A percentile compares a stretch with the other conserved stretches of the same genome.
Conservation (phyloP, 2,888 invertebrate species). For the Drosophila melanosoma region DNA sequence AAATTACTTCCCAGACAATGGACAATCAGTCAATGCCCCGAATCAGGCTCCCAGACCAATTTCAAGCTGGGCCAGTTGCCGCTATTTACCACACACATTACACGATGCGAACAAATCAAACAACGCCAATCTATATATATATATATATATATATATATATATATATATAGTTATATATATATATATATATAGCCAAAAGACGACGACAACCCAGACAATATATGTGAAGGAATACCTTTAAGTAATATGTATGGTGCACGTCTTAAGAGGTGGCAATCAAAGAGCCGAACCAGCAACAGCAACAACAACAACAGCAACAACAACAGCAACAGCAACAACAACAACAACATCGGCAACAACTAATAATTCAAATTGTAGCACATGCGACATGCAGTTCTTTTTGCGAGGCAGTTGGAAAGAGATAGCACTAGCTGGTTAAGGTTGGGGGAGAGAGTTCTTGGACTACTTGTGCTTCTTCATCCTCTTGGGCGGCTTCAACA, state of each 20-base stretch:
- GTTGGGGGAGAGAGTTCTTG: slow-evolving; percentile 26
- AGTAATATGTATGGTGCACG: slow-evolving; percentile 55
- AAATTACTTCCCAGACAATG: slow-evolving; percentile 10
- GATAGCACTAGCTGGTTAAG: slow-evolving; percentile 6
- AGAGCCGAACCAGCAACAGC: slow-evolving; percentile 51
- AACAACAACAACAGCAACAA: slow-evolving; percentile 22
- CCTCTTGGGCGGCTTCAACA: slow-evolving; percentile 16
- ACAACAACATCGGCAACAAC: slow-evolving; percentile 31
- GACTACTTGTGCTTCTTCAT: slow-evolving; percentile 8
- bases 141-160: slow-evolving; percentile 30
- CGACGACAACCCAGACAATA: slow-evolving; percentile 41
- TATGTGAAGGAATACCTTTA: slow-evolving; percentile 27
- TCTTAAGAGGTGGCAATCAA: slow-evolving; percentile 66
- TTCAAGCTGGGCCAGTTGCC: slow-evolving; percentile 47
- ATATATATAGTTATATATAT: slow-evolving; percentile 42
- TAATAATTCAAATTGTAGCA: slow-evolving; percentile 77
- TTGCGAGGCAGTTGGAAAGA: slow-evolving; percentile 26
- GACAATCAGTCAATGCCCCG: slow-evolving; percentile 53
- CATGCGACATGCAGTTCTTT: slow-evolving; percentile 51
- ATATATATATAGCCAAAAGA: slow-evolving; percentile 40
- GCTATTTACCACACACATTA: slow-evolving; percentile 71
- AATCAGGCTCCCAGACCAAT: slow-evolving; percentile 15
- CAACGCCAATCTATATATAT: slow-evolving; percentile 62
- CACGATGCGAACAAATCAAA: slow-evolving; percentile 64
- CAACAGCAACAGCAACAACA: slow-evolving; percentile 17